Evolutionary conservation across 2,113 vertebrate genomes (phyloP).

Genomic region (Hylia prasina): DNA sequence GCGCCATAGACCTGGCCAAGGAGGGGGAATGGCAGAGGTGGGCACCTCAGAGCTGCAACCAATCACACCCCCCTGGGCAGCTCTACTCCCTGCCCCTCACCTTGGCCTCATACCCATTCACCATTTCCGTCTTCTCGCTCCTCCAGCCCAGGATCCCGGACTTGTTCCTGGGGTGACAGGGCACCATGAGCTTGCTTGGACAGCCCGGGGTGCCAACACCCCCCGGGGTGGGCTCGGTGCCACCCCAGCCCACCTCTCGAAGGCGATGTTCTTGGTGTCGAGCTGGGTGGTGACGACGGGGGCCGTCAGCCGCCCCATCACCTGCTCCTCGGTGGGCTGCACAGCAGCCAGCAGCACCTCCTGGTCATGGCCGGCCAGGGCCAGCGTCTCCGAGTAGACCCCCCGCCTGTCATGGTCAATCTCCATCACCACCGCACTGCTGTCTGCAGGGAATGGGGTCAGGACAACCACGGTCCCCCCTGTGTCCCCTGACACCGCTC

Average conservation of each 20-base stretch:
- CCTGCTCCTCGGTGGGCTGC: conserved; percentile 94
- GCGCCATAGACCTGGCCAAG: conserved; percentile 87
- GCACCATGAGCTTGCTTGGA: not conserved
- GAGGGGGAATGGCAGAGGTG: not conserved
- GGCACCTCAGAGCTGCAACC: not conserved
- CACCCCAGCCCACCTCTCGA: conserved; percentile 84
- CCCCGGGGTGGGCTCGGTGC: fast-evolving
- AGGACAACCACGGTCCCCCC: not conserved
- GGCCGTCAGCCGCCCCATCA: conserved; percentile 86
- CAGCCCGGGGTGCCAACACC: not conserved
- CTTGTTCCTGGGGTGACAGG: conserved; percentile 83
- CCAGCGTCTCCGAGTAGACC: conserved; percentile 90
- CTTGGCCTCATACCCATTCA: conserved; percentile 97
- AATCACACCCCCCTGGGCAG: fast-evolving
- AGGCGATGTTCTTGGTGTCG: conserved; percentile 95
- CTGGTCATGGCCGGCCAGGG: conserved; percentile 79
- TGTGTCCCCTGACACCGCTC: fast-evolving
- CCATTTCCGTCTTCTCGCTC: conserved; percentile 92
- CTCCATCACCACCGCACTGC: conserved; percentile 94
- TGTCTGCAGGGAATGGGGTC: conserved; percentile 69
- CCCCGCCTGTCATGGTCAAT: conserved; percentile 94
- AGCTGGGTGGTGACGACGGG: conserved; percentile 95
- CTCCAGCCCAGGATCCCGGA: conserved; percentile 96
- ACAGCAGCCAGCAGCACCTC: conserved; percentile 83
- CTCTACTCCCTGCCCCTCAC: conserved; percentile 62